A percentile compares a stretch with the other conserved stretches of the same genome.
Conservation (phyloP, 2,113 vertebrate genomes). For the Trinectes maculatus region DNA sequence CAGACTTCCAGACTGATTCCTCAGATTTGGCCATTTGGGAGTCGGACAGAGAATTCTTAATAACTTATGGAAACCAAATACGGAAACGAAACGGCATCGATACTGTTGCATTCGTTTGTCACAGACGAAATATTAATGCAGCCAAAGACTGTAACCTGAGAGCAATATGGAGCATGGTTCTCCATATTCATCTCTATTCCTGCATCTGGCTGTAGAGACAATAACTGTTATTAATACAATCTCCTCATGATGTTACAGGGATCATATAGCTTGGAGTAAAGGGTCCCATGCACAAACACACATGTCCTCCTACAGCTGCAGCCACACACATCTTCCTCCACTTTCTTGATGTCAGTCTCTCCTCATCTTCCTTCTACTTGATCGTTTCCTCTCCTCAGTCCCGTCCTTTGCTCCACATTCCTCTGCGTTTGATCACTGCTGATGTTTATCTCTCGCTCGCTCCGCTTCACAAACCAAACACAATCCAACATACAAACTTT, state of each 20-base stretch:
- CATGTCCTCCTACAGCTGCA: constrained; percentile 4
- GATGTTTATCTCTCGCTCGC: constrained; percentile 48
- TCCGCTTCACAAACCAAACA: constrained; percentile 42
- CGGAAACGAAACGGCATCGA: constrained; percentile 37
- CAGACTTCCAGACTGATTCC: constrained; percentile 40
- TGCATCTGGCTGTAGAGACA: neutral
- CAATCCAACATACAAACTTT: constrained; percentile 30
- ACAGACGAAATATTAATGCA: constrained; percentile 11
- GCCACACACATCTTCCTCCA: constrained; percentile 12
- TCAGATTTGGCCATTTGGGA: constrained; percentile 41
- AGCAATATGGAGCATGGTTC: neutral
- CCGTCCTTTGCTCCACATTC: constrained; percentile 45
- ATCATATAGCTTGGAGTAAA: neutral
- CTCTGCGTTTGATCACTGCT: constrained; percentile 43
- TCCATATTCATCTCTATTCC: neutral
- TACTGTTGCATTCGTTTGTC: constrained; percentile 8
- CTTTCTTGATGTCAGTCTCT: constrained; percentile 15
- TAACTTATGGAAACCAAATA: constrained; percentile 15
- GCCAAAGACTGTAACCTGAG: constrained; percentile 3
- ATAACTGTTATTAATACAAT: neutral
- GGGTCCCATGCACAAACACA: neutral
- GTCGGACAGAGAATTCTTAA: constrained; percentile 42
- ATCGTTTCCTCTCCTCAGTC: constrained; percentile 19
- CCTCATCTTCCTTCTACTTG: neutral
- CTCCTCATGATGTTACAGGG: neutral